Evolutionary conservation across 2,888 invertebrate species (phyloP), one percentile per base, ranked within the genome.

Genomic region (Epinotia demarniana): DNA sequence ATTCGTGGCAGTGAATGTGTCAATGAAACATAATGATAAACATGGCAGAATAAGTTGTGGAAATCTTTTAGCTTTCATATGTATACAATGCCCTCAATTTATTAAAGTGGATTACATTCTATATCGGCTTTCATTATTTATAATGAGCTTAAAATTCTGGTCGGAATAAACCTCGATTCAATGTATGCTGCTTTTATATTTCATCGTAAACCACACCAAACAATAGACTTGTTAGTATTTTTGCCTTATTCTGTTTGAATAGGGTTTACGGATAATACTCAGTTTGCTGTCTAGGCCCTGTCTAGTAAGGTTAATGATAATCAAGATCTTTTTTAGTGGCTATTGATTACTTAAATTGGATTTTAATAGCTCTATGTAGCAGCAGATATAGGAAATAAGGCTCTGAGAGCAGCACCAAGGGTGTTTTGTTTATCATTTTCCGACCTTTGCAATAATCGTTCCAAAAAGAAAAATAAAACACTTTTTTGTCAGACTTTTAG

Each of bases 111-210:
- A 49, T 13, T 49, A 49, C 4, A 16, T 49, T 1, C 3, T 49
- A 5, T 49, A 49, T 13, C 11, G 9, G 33, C 33, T 33, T 55
- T 2, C 55, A n/a, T 55, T 55, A 39, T 23, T 16, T 49, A 9
- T 33, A 18, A 19, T 58, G 9, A 16, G 16, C 43, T 68, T 39
- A 16, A 57, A 33, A 68, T 19, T 18, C 33, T 60, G 23, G 58
- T 43, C 18, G 11, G 13, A 27, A 49, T 60, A 46, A 23, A 33
- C 49, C 6, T 66, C 27, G 16, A n/a, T 16, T 18, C 23, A 67
- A 33, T 62, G 53, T 70, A 61, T 60, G 39, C 39, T 67, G 61
- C 23, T 55, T 18, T 68, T 55, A 43, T 62, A 55, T 57, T 23
- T 53, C n/a, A 62, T 57, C 23, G 13, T 62, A 23, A 55, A 33